Evolutionary conservation across 2,888 invertebrate species (phyloP).

Genomic region (Caenorhabditis sp.): DNA sequence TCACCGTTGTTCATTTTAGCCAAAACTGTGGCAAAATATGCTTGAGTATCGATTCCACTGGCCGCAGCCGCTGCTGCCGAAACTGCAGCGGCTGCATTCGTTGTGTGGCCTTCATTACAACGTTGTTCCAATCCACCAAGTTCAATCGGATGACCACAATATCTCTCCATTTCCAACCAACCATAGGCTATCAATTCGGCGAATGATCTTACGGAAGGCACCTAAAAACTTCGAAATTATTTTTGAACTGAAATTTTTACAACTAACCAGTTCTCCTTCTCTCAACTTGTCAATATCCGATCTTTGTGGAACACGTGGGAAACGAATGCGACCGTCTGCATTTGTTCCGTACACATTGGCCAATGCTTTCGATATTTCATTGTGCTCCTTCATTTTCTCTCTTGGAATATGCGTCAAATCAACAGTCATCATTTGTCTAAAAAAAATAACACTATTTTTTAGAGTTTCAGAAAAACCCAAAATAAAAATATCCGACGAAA

Average conservation of each 20-base stretch:
- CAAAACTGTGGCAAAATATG: conserved; percentile 28
- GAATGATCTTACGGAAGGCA: conserved; percentile 22
- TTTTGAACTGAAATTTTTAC: background rate
- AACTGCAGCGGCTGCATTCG: conserved; percentile 55
- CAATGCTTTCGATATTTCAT: conserved; percentile 17
- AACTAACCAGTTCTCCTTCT: conserved; percentile 18
- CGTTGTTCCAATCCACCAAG: conserved; percentile 11
- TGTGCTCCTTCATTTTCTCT: background rate
- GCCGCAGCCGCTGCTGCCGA: conserved; percentile 50
- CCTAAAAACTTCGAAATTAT: background rate
- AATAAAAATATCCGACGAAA: background rate
- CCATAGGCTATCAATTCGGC: conserved; percentile 26
- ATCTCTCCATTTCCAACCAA: conserved; percentile 37
- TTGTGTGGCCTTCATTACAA: conserved; percentile 11
- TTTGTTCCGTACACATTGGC: conserved; percentile 19
- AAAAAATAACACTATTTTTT: background rate
- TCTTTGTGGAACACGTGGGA: conserved; percentile 18
- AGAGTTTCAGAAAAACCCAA: background rate
- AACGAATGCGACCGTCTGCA: conserved; percentile 21
- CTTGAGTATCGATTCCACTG: conserved; percentile 41
- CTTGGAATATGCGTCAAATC: background rate
- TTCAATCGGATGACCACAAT: conserved; percentile 27
- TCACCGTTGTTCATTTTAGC: conserved; percentile 38
- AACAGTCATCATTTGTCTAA: conserved; percentile 28
- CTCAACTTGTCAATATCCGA: conserved; percentile 24